Base-by-base conservation (phyloP, 92 coral and sea anemone genomes). In the Pocillopora meandrina region DNA sequence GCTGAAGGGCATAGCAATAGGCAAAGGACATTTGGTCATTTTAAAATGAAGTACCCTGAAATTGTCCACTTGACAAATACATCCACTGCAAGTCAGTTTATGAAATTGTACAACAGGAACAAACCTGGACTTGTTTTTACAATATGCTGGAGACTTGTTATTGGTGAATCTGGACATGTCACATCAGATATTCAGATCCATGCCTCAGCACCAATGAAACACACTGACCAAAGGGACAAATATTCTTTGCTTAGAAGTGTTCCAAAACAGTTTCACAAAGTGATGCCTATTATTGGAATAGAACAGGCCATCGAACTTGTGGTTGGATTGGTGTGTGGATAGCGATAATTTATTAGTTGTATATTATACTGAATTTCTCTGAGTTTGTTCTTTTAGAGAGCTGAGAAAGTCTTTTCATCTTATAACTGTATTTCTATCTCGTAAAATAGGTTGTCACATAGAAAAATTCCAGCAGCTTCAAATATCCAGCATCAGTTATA, bases 241-340 rank as follows among this genome's bases (percentile, higher is more conserved):
- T 58, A 67, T 61, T 58, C 80, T 35, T 69, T 91, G n/a, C 65
- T 91, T 0, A 76, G 81, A 69, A 90, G 83, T 52, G 86, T 93
- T 55, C 95, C 95, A n/a, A 76, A 78, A 59, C 82, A 94, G 74
- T 97, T 97, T 87, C 80, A 92, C 63, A 89, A 87, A 34, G 90
- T 94, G 74, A 77, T 97, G 61, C 92, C 92, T 61, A 31, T 77
- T 61, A 61, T 92, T 87, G 99, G 99, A 31, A 91, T 97, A 80
- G 99, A 97, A 61, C 86, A 97, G 66, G 85, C 99, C 67, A 87
- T 97, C 75, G 99, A 97, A 72, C 69, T 90, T 64, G 84, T 95
- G 80, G 61, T 83, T 9, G 74, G 86, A 47, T 19, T 83, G 12
- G n/a, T 81, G n/a, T 26, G 58, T 71, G 70, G 77, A 71, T 81